These are phyloP conservation scores for Oncorhynchus kisutch DNA, from an alignment of 2,113 vertebrate genomes.

Conservation along the genomic window DNA sequence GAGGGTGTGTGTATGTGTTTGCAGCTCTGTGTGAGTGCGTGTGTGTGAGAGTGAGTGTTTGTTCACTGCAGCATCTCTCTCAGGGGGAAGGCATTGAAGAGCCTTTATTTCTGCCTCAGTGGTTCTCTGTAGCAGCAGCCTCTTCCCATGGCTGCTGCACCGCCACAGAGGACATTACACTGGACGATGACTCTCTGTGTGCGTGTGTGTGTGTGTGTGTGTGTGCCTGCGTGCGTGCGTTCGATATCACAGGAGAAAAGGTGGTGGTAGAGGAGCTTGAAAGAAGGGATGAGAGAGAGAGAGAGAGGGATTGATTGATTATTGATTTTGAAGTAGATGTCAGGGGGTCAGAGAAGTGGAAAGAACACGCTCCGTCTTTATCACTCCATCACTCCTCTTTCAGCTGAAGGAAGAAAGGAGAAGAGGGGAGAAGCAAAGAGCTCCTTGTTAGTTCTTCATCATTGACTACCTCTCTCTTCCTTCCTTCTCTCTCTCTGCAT, in stretches of 20 bases:
- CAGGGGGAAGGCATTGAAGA: not conserved
- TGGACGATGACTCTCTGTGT: not conserved
- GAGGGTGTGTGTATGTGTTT: not conserved
- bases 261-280: slow-evolving; percentile 21
- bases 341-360: slow-evolving; percentile 41
- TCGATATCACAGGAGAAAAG: slow-evolving; percentile 31
- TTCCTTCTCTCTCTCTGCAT: slow-evolving; percentile 7
- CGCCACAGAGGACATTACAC: not conserved
- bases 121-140: not conserved
- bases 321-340: slow-evolving; percentile 54
- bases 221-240: no score
- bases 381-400: slow-evolving; percentile 22
- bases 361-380: slow-evolving; percentile 52
- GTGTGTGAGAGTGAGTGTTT: not conserved
- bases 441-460: slow-evolving; percentile 30
- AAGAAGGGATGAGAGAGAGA: slow-evolving; percentile 23
- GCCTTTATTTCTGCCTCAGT: slow-evolving; percentile 12
- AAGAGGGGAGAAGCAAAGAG: slow-evolving; percentile 15
- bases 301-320: slow-evolving; percentile 59
- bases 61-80: not conserved
- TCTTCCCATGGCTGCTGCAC: slow-evolving; percentile 17
- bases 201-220: no score
- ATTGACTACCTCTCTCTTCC: slow-evolving; percentile 48
- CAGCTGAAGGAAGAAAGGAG: slow-evolving; percentile 34
- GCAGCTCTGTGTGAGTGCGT: not conserved